Percentiles rank a stretch among this genome's conserved stretches.
Conservation (phyloP, 92 coral and sea anemone genomes). For the Parazoanthus swiftii region DNA sequence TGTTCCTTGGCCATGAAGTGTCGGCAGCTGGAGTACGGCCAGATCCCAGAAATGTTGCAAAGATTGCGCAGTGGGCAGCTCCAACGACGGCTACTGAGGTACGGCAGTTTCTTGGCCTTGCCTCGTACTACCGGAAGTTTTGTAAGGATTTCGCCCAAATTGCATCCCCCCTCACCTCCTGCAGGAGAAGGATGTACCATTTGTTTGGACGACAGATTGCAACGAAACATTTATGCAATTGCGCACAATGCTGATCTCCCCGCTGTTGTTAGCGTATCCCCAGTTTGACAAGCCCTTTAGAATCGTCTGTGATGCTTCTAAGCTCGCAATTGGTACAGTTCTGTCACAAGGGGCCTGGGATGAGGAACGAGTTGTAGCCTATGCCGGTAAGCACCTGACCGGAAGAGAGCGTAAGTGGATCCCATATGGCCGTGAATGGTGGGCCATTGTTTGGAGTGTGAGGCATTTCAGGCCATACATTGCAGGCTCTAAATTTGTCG, state of each 20-base stretch:
- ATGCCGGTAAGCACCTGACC: conserved; percentile 34
- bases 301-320: conserved; percentile 47
- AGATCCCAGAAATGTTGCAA: conserved; percentile 16
- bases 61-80: conserved; percentile 33
- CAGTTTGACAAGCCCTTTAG: conserved; percentile 33
- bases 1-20: conserved; percentile 42
- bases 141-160: conserved; percentile 39
- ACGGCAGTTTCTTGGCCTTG: conserved; percentile 36
- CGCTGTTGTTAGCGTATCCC: conserved; percentile 42
- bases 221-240: conserved; percentile 18
- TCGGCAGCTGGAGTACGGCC: conserved; percentile 32
- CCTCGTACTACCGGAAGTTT: conserved; percentile 47
- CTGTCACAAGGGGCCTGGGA: conserved; percentile 31
- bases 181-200: conserved; percentile 20
- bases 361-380: conserved; percentile 6
- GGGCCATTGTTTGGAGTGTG: conserved; percentile 40
- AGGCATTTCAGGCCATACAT: conserved; percentile 41
- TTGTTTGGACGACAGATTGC: conserved; percentile 43
- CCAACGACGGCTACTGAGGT: conserved; percentile 38
- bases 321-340: conserved; percentile 46
- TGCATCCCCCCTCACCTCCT: conserved; percentile 40
- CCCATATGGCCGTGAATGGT: conserved; percentile 43
- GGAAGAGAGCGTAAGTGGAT: conserved; percentile 35
- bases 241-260: conserved; percentile 12
- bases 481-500: background rate